Evolutionary conservation across 1,140 invertebrate species (phyloP).

Genomic region (Macrobrachium rosenbergii): DNA sequence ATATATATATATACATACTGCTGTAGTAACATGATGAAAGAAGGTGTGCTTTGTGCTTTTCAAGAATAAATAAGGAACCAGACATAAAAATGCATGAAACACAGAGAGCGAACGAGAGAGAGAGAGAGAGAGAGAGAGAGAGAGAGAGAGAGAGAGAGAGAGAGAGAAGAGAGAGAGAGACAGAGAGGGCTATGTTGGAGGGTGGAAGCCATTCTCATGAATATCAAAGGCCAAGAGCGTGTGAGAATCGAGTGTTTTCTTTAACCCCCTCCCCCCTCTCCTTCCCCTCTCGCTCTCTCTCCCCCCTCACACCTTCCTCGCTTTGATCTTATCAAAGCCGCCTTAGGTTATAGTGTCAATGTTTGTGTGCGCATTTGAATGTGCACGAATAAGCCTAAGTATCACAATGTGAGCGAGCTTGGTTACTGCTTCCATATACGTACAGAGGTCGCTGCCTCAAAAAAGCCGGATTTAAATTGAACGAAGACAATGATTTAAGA

Average conservation of each 20-base stretch:
- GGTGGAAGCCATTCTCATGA: too few species aligned
- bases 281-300: background rate
- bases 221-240: background rate
- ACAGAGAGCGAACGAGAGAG: background rate
- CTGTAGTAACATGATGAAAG: too few species aligned
- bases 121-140: conserved; percentile 28
- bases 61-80: too few species aligned
- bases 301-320: conserved; percentile 2
- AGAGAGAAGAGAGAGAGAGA: background rate
- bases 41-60: too few species aligned
- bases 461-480: too few species aligned
- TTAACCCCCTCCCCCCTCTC: too few species aligned
- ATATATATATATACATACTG: too few species aligned
- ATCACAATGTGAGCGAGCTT: background rate
- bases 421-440: too few species aligned
- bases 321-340: conserved; percentile 13
- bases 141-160: conserved; percentile 24
- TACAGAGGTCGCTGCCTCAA: too few species aligned
- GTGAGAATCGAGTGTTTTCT: background rate
- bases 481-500: too few species aligned
- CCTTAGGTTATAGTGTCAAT: conserved; percentile 4
- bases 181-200: too few species aligned
- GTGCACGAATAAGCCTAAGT: conserved; percentile 3
- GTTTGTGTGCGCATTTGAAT: background rate
- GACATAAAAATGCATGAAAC: too few species aligned